Conservation (phyloP, 2,888 invertebrate species). For the Drosophila helvetica region DNA sequence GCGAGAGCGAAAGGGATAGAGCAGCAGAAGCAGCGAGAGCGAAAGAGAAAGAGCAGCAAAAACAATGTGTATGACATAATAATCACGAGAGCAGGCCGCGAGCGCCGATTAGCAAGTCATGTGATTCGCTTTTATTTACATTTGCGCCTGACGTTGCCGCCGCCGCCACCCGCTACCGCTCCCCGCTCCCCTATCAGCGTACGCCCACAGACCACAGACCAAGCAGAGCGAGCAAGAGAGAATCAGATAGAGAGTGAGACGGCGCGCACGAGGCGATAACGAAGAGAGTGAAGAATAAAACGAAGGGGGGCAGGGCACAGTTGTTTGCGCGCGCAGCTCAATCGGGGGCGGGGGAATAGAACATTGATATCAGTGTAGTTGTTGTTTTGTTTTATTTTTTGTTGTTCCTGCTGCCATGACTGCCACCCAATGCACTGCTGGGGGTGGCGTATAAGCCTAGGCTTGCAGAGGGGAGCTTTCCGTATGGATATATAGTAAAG, state of each 20-base stretch:
- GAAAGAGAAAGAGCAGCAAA: constrained; percentile 47
- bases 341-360: constrained; percentile 24
- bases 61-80: constrained; percentile 82
- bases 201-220: constrained; percentile 11
- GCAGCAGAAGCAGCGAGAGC: constrained; percentile 13
- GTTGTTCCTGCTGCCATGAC: constrained; percentile 9
- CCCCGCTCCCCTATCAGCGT: constrained; percentile 8
- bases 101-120: constrained; percentile 83
- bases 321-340: constrained; percentile 53
- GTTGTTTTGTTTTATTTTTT: constrained; percentile 13
- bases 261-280: constrained; percentile 39
- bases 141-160: constrained; percentile 67
- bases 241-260: constrained; percentile 18
- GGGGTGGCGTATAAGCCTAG: constrained; percentile 32
- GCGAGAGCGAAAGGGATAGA: neutral
- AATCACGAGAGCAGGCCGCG: constrained; percentile 83
- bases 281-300: constrained; percentile 26
- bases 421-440: constrained; percentile 43
- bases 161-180: constrained; percentile 19
- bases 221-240: constrained; percentile 27
- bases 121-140: constrained; percentile 83
- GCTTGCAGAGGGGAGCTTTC: constrained; percentile 14
- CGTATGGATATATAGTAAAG: constrained; percentile 20
- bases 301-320: constrained; percentile 40
- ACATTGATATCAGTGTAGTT: constrained; percentile 18